These are phyloP conservation scores for Scomber scombrus DNA, from an alignment of 2,113 vertebrate species.

Conservation along the genomic window DNA sequence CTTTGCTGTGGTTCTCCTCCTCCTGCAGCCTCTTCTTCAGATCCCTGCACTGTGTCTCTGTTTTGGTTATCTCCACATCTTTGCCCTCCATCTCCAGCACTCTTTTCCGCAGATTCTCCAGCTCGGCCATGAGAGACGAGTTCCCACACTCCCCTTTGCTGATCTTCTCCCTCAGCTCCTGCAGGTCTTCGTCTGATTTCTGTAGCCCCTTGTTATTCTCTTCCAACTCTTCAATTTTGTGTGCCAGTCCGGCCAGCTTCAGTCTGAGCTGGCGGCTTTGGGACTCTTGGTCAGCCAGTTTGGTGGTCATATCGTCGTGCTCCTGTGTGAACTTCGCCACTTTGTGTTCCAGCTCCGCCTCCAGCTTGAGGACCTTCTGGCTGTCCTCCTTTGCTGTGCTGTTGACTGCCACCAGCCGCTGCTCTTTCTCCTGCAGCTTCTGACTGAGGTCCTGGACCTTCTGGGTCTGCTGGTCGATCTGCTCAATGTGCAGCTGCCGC, in stretches of 20 bases:
- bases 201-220: constrained; percentile 90
- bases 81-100: constrained; percentile 98
- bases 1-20: constrained; percentile 90
- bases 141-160: constrained; percentile 92
- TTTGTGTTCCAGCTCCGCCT: constrained; percentile 90
- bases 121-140: constrained; percentile 91
- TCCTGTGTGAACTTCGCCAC: constrained; percentile 88
- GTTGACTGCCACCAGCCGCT: constrained; percentile 82
- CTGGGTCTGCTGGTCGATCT: constrained; percentile 92
- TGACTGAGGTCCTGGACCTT: constrained; percentile 92
- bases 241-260: constrained; percentile 87
- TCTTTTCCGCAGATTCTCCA: constrained; percentile 93
- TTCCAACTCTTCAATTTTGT: constrained; percentile 92
- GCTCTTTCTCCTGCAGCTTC: constrained; percentile 91
- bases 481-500: constrained; percentile 93
- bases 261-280: constrained; percentile 91
- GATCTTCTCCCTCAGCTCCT: constrained; percentile 93
- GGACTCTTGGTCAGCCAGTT: constrained; percentile 89
- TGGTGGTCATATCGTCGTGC: constrained; percentile 91
- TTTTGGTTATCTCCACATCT: constrained; percentile 96
- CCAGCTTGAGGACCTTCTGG: constrained; percentile 90
- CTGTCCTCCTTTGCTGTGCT: constrained; percentile 88
- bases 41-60: constrained; percentile 91
- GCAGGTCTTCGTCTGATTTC: constrained; percentile 92
- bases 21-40: constrained; percentile 91